phyloP scores from a whole-genome alignment of 2,888 invertebrate genomes.

The Dinocampus coccinellae region DNA sequence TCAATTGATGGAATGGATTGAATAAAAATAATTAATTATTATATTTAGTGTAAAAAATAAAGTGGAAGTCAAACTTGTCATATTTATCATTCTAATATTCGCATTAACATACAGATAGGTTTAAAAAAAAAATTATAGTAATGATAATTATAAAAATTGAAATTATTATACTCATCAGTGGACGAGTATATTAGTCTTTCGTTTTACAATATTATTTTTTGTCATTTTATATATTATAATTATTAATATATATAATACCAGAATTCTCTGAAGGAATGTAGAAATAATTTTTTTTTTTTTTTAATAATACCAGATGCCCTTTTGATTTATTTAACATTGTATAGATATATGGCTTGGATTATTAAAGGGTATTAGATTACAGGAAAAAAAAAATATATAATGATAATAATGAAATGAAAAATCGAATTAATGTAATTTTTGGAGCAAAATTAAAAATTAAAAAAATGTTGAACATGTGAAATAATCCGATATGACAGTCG shows the following conservation, averaged over 20 bases:
- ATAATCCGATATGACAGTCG: background rate
- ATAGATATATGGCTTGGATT: background rate
- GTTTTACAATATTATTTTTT: background rate
- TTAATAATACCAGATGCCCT: too few species aligned
- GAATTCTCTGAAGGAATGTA: background rate
- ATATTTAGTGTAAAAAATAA: background rate
- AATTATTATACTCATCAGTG: background rate
- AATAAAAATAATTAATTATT: background rate
- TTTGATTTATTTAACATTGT: too few species aligned
- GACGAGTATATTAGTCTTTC: background rate
- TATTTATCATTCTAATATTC: background rate
- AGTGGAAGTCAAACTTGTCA: background rate
- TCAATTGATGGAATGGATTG: background rate
- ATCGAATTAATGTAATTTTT: constrained; percentile 3
- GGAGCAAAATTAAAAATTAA: background rate
- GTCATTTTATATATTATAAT: background rate
- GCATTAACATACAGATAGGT: background rate
- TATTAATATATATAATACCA: background rate
- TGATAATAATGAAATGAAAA: too few species aligned
- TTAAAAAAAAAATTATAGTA: too few species aligned
- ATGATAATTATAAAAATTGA: background rate
- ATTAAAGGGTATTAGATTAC: constrained; percentile 7
- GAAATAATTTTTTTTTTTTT: background rate
- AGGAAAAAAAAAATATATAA: background rate
- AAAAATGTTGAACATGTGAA: constrained; percentile 20